These are phyloP conservation scores for Merodon equestris DNA, from an alignment of 2,888 invertebrate species.

Conservation along the genomic window DNA sequence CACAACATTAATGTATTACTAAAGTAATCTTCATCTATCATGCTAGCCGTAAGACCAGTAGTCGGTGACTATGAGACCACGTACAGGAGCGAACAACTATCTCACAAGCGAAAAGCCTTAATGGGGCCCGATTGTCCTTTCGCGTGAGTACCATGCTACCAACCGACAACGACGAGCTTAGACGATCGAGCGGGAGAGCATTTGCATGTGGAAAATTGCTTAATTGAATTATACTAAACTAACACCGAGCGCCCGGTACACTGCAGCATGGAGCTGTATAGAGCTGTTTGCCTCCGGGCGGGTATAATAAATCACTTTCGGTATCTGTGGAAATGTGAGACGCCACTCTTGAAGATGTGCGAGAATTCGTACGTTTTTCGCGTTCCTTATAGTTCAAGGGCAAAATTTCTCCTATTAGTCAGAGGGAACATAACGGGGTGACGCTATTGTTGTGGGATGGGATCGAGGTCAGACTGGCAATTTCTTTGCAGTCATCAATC, in stretches of 20 bases:
- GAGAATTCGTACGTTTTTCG: constrained; percentile 14
- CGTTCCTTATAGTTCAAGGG: constrained; percentile 10
- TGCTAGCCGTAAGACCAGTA: constrained; percentile 49
- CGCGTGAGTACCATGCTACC: constrained; percentile 7
- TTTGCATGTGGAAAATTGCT: constrained; percentile 61
- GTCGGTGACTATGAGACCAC: constrained; percentile 4
- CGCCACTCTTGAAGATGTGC: not conserved
- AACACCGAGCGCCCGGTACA: constrained; percentile 35
- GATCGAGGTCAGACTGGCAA: constrained; percentile 34
- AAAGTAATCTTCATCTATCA: constrained; percentile 63
- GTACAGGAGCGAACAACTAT: constrained; percentile 5
- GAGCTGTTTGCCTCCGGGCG: constrained; percentile 5
- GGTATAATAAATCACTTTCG: constrained; percentile 55
- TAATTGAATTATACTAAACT: constrained; percentile 58
- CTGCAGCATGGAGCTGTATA: not conserved
- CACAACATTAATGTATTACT: constrained; percentile 63
- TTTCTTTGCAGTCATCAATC: constrained; percentile 35
- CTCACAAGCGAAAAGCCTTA: constrained; percentile 47
- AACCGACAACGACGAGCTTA: constrained; percentile 12
- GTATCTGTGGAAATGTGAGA: constrained; percentile 20
- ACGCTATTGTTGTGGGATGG: constrained; percentile 20
- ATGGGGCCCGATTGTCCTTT: too few relatives aligned
- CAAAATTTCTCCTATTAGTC: constrained; percentile 39
- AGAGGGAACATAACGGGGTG: constrained; percentile 4
- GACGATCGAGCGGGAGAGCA: constrained; percentile 5